A percentile compares a stretch with the other conserved stretches of the same genome.
Evolutionary conservation across 2,113 vertebrate species (phyloP).

Genomic region (Narcine bancroftii): DNA sequence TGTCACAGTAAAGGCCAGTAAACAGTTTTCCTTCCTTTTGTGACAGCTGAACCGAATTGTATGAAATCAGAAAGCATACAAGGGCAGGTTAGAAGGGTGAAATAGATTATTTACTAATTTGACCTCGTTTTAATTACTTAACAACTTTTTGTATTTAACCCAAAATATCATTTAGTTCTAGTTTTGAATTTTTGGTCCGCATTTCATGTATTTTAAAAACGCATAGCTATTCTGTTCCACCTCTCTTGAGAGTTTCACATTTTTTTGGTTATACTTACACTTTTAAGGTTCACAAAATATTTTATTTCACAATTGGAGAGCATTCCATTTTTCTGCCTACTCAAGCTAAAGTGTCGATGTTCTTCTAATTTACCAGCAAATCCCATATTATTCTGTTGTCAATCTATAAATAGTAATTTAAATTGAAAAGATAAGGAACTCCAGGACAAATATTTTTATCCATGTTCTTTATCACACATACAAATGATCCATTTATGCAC

Average conservation of each 20-base stretch:
- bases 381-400: background rate
- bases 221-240: background rate
- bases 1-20: too few species aligned
- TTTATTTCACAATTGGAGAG: background rate
- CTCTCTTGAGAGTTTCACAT: background rate
- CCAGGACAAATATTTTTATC: background rate
- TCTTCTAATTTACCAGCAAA: background rate
- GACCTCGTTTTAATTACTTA: background rate
- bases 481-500: background rate
- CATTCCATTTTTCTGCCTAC: background rate
- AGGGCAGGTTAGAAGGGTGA: background rate
- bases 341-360: background rate
- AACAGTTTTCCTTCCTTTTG: background rate
- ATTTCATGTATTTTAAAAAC: background rate
- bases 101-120: background rate
- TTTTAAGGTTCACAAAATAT: background rate
- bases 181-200: background rate
- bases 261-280: background rate
- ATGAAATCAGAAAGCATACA: background rate
- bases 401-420: background rate
- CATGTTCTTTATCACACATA: background rate
- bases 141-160: background rate
- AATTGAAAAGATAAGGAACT: background rate
- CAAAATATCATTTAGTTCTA: background rate
- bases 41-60: background rate